Evolutionary conservation across 2,888 invertebrate species (phyloP).

Genomic region (Axea sp.): DNA sequence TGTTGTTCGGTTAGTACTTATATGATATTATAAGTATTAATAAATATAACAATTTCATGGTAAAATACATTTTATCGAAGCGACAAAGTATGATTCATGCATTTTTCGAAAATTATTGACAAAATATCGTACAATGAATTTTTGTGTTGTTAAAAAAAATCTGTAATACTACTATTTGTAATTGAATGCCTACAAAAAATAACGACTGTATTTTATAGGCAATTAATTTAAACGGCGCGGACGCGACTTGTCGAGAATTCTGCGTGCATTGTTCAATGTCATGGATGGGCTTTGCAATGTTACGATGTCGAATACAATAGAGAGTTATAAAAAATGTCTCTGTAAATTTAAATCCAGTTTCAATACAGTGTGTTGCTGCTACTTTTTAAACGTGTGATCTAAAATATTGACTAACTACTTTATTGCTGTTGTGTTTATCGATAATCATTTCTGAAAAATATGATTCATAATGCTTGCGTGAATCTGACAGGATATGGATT

Average conservation of each 20-base stretch:
- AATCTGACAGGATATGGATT: no score
- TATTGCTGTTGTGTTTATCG: slow-evolving; percentile 8
- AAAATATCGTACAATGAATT: slow-evolving; percentile 53
- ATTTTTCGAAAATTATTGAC: no score
- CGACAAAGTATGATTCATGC: no score
- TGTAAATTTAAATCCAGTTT: slow-evolving; percentile 42
- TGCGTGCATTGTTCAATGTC: slow-evolving; percentile 39
- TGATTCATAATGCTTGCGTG: no score
- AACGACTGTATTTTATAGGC: slow-evolving; percentile 76
- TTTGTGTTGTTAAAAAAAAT: slow-evolving; percentile 50
- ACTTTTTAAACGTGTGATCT: slow-evolving; percentile 14
- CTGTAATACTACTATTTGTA: slow-evolving; percentile 65
- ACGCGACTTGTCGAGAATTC: slow-evolving; percentile 42
- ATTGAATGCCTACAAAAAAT: slow-evolving; percentile 77
- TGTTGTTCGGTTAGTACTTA: no score
- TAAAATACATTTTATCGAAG: no score
- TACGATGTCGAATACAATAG: slow-evolving; percentile 40
- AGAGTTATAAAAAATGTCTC: slow-evolving; percentile 49
- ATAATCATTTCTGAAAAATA: slow-evolving; percentile 12
- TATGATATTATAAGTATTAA: no score
- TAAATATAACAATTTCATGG: no score
- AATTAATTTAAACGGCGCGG: slow-evolving; percentile 73
- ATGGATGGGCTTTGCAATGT: slow-evolving; percentile 35
- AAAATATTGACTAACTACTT: slow-evolving; percentile 31
- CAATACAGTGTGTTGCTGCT: slow-evolving; percentile 23